Conservation (phyloP, 2,888 invertebrate species). For the Anthoptus insignis region DNA sequence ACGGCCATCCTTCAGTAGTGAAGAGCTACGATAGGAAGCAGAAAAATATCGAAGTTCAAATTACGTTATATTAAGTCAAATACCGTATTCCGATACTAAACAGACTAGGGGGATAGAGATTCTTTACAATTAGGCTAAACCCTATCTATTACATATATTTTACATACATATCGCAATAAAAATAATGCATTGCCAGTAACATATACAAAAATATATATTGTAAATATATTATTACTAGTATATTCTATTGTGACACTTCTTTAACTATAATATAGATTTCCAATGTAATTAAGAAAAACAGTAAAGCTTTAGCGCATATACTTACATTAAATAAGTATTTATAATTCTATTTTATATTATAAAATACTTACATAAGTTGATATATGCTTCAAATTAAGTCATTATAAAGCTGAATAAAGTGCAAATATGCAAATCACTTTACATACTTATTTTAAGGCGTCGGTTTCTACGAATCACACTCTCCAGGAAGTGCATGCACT, state of each 20-base stretch:
- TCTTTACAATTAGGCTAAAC: not conserved
- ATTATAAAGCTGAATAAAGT: not conserved
- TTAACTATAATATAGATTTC: not conserved
- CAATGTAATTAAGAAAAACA: not conserved
- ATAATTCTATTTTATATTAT: too few species aligned
- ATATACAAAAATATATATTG: not conserved
- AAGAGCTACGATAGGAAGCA: too few species aligned
- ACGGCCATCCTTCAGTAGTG: too few species aligned
- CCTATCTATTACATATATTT: not conserved
- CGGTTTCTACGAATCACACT: slow-evolving; percentile 21
- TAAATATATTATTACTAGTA: not conserved
- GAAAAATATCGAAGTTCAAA: too few species aligned
- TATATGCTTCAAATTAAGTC: not conserved
- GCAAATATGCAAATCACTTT: slow-evolving; percentile 14
- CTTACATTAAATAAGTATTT: too few species aligned
- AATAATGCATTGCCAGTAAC: slow-evolving; percentile 1
- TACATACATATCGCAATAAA: slow-evolving; percentile 3
- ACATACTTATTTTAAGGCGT: slow-evolving; percentile 26
- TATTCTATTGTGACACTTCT: not conserved
- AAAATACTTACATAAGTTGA: too few species aligned
- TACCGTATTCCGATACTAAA: too few species aligned
- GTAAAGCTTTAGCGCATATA: not conserved
- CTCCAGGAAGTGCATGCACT: slow-evolving; percentile 9
- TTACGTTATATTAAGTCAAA: too few species aligned
- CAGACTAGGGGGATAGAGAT: not conserved